phyloP scores from a whole-genome alignment of 1,140 invertebrate genomes.

The Frieseomelitta varia region DNA sequence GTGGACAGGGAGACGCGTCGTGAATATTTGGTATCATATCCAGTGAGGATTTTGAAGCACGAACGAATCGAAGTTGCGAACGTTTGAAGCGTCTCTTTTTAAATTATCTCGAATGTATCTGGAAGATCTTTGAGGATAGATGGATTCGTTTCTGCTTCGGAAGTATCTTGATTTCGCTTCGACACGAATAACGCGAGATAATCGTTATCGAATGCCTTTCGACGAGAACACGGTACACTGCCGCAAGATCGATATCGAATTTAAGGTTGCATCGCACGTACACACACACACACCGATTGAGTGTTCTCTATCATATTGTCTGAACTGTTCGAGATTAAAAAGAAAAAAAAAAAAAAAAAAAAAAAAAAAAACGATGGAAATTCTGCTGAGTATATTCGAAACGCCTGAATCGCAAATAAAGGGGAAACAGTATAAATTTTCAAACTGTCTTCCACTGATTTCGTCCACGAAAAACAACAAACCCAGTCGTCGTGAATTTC shows the following conservation, averaged over 20 bases:
- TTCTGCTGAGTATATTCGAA: constrained; percentile 30
- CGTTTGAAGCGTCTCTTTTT: background rate
- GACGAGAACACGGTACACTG: background rate
- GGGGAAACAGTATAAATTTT: constrained; percentile 46
- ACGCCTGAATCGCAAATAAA: constrained; percentile 46
- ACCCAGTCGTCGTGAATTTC: background rate
- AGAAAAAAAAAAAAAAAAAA: too few species aligned
- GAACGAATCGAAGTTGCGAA: background rate
- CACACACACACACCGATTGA: background rate
- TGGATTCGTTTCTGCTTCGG: constrained; percentile 10
- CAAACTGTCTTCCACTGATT: constrained; percentile 32
- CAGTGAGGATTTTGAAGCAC: constrained; percentile 20
- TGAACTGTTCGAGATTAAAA: constrained; percentile 21
- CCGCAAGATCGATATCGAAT: constrained; percentile 1
- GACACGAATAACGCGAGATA: background rate
- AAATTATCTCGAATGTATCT: background rate
- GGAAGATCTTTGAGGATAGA: background rate
- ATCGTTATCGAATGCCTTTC: constrained; percentile 15
- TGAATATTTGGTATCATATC: constrained; percentile 2
- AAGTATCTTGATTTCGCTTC: constrained; percentile 2
- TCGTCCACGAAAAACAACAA: background rate
- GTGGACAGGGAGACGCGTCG: constrained; percentile 61
- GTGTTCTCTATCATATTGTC: constrained; percentile 8
- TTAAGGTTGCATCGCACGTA: background rate
- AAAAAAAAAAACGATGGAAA: constrained; percentile 5